phyloP scores from a whole-genome alignment of 2,797 vertebrate genomes.

The Megalops cyprinoides region DNA sequence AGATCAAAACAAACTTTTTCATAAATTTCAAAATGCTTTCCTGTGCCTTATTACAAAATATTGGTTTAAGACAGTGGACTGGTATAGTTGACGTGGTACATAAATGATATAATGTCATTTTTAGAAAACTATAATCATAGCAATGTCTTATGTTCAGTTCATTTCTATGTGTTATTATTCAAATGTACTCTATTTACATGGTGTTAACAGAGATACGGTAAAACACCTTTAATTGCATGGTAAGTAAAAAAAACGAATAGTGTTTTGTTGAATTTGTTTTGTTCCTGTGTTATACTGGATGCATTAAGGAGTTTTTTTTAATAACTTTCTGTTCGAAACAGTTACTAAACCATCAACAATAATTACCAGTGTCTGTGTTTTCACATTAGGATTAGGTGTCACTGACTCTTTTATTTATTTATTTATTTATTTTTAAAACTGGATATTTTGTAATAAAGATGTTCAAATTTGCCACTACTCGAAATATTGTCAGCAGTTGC shows the following conservation, averaged over 20 bases:
- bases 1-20: constrained; percentile 26
- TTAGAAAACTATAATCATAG: constrained; percentile 29
- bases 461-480: constrained; percentile 5
- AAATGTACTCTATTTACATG: not conserved
- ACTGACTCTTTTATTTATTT: constrained; percentile 17
- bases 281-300: too few relatives aligned
- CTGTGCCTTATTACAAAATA: constrained; percentile 25
- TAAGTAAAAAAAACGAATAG: not conserved
- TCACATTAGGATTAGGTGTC: constrained; percentile 24
- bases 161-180: not conserved
- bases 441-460: not conserved
- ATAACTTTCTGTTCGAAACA: constrained; percentile 14
- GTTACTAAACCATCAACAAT: not conserved
- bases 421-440: too few relatives aligned
- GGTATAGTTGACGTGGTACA: not conserved
- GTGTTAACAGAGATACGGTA: not conserved
- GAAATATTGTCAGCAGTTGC: constrained; percentile 6
- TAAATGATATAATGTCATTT: constrained; percentile 25
- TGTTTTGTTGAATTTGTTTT: too few relatives aligned
- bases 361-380: not conserved
- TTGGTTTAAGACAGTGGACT: constrained; percentile 14
- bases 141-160: constrained; percentile 12
- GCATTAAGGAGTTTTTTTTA: not conserved
- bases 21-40: constrained; percentile 28
- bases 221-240: constrained; percentile 4